A percentile compares a stretch with the other conserved stretches of the same genome.
These are phyloP conservation scores for Hemicentrotus pulcherrimus DNA, from an alignment of 35 echinoderm and acorn worm genomes.

Conservation along the genomic window DNA sequence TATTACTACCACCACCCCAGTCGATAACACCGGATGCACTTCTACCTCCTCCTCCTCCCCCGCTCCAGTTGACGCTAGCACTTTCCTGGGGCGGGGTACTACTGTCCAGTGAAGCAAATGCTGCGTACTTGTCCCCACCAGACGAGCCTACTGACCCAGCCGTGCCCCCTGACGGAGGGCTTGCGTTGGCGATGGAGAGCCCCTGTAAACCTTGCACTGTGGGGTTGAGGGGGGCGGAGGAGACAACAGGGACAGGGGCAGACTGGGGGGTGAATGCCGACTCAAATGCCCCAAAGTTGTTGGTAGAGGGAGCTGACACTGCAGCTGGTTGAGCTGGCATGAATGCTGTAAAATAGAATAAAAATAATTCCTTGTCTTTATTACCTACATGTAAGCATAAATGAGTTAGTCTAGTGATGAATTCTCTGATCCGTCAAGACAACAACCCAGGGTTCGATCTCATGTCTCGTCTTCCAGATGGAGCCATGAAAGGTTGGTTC, in stretches of 20 bases:
- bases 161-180: background rate
- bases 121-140: conserved; percentile 28
- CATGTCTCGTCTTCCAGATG: too few relatives aligned
- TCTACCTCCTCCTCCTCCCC: background rate
- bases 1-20: conserved; percentile 39
- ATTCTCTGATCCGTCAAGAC: too few relatives aligned
- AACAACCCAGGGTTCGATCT: too few relatives aligned
- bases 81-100: background rate
- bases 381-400: too few relatives aligned
- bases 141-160: background rate
- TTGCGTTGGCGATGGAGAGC: conserved; percentile 14
- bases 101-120: conserved; percentile 23
- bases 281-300: conserved; percentile 40
- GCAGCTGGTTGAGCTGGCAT: conserved; percentile 18
- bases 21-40: background rate
- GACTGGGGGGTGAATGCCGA: conserved; percentile 14
- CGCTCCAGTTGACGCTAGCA: conserved; percentile 10
- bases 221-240: conserved; percentile 29
- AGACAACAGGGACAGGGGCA: conserved; percentile 22
- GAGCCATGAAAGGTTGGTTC: too few relatives aligned
- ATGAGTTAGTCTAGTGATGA: too few relatives aligned
- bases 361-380: background rate
- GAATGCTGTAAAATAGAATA: conserved; percentile 18
- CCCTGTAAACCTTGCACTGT: conserved; percentile 37
- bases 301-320: background rate